These are phyloP conservation scores for Puntigrus tetrazona DNA, from an alignment of 2,113 vertebrate species.

Conservation along the genomic window DNA sequence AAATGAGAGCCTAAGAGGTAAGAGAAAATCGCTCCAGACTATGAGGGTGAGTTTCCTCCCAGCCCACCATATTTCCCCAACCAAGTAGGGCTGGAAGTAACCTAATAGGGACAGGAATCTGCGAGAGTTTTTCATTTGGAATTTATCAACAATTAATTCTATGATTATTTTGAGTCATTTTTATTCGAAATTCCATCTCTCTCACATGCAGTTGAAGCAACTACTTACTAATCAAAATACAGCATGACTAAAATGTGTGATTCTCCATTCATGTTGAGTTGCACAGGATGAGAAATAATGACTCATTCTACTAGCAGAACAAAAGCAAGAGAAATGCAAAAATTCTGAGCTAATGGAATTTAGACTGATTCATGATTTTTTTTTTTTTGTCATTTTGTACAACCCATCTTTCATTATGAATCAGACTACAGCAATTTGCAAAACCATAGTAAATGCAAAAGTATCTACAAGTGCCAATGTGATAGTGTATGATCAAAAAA, in stretches of 20 bases:
- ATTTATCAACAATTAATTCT: neutral
- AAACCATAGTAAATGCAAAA: no score
- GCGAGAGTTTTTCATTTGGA: neutral
- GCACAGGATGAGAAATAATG: neutral
- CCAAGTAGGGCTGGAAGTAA: no score
- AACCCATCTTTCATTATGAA: neutral
- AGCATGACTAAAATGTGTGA: neutral
- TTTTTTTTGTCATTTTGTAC: neutral
- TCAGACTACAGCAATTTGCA: neutral
- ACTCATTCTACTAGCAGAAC: neutral
- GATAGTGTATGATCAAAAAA: no score
- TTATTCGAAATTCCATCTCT: neutral
- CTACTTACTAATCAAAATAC: neutral
- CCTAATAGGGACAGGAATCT: neutral
- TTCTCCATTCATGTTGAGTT: neutral
- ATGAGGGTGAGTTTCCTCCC: constrained; percentile 6
- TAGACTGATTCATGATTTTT: no score
- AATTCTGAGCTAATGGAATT: neutral
- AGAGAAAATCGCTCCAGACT: constrained; percentile 6
- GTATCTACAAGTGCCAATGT: no score
- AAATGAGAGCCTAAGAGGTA: constrained; percentile 11
- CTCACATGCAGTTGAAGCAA: neutral
- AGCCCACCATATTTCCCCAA: neutral
- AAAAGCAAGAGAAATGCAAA: neutral
- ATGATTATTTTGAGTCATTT: neutral